Conservation (phyloP, 2,797 vertebrate species). For the Sebastes aleutianus region DNA sequence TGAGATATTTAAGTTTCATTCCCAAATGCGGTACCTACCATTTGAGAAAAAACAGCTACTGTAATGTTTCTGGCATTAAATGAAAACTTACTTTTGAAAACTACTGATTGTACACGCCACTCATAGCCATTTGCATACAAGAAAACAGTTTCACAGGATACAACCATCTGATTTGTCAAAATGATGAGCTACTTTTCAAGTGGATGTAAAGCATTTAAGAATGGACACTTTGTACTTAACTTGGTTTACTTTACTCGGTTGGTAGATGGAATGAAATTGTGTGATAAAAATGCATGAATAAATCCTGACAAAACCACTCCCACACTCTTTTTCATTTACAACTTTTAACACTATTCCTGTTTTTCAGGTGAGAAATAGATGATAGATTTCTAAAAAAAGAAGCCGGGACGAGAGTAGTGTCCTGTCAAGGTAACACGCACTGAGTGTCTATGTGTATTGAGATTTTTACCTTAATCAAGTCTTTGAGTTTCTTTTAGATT, state of each 20-base stretch:
- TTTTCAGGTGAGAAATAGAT: conserved; percentile 16
- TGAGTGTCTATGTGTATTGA: conserved; percentile 42
- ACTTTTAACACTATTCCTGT: conserved; percentile 8
- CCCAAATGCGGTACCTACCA: background rate
- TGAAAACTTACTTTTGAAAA: background rate
- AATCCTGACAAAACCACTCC: conserved; percentile 14
- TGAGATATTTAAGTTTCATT: conserved; percentile 18
- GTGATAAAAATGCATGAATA: conserved; percentile 32
- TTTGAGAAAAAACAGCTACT: background rate
- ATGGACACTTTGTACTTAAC: conserved; percentile 24
- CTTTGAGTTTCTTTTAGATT: conserved; percentile 47
- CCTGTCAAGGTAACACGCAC: conserved; percentile 23
- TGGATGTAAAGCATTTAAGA: conserved; percentile 31
- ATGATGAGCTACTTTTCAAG: conserved; percentile 3
- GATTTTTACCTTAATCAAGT: conserved; percentile 57
- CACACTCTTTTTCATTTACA: conserved; percentile 30
- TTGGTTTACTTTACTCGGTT: conserved; percentile 24
- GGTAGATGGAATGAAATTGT: conserved; percentile 42
- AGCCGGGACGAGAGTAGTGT: conserved; percentile 1
- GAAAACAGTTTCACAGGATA: background rate
- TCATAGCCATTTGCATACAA: background rate
- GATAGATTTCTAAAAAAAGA: conserved; percentile 1
- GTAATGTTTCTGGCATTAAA: background rate
- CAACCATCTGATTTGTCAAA: background rate
- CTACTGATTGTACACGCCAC: background rate